Evolutionary conservation across 2,113 vertebrate genomes (phyloP).

Genomic region (Narcine bancroftii): DNA sequence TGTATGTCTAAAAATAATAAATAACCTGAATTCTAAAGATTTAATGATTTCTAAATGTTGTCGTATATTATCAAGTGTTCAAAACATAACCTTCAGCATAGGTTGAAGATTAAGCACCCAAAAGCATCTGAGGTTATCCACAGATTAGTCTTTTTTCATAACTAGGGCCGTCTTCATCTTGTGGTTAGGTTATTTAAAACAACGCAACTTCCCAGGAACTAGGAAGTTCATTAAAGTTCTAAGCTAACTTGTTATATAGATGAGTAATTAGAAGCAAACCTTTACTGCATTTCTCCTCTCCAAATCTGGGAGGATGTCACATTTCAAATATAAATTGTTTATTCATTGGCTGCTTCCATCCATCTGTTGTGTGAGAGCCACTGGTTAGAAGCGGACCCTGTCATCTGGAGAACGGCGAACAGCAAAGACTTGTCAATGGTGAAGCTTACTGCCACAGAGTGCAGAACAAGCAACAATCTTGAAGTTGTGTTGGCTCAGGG

Average conservation of each 20-base stretch:
- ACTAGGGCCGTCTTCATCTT: background rate
- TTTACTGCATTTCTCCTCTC: background rate
- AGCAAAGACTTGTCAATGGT: background rate
- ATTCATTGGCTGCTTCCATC: background rate
- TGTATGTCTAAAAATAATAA: too few species aligned
- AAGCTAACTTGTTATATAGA: background rate
- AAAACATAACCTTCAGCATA: background rate
- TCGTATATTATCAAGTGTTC: background rate
- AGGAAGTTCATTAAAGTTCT: background rate
- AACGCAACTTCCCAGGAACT: background rate
- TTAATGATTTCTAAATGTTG: background rate
- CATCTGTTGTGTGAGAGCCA: too few species aligned
- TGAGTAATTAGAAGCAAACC: slow-evolving; percentile 13
- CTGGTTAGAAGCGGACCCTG: background rate
- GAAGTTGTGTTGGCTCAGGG: background rate
- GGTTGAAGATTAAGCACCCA: background rate
- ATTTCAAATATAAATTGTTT: background rate
- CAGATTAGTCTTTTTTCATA: background rate
- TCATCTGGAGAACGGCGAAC: too few species aligned
- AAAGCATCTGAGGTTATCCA: background rate
- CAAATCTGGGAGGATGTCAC: background rate
- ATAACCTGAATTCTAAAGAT: background rate
- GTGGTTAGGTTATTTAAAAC: background rate
- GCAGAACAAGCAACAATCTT: slow-evolving; percentile 11
- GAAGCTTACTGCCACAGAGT: background rate